phyloP scores from a whole-genome alignment of 2,113 vertebrate species.

The Brachypodius melanocephalos region DNA sequence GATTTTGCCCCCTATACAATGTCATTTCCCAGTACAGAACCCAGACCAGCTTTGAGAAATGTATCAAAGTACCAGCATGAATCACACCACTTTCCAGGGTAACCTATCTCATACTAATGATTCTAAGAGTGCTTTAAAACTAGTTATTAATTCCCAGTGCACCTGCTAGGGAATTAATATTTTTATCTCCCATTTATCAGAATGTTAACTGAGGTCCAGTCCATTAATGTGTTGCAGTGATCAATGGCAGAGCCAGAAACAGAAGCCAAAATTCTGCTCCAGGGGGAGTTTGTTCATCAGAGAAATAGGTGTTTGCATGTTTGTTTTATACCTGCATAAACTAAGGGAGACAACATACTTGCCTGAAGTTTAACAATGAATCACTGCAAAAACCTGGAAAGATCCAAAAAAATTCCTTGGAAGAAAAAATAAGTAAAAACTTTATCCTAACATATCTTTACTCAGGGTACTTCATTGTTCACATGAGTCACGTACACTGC shows the following conservation, averaged over 20 bases:
- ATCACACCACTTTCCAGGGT: not conserved
- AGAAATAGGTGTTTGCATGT: not conserved
- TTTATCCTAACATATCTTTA: not conserved
- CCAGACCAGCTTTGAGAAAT: not conserved
- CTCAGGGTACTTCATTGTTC: not conserved
- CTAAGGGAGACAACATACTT: not conserved
- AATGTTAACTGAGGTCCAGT: not conserved
- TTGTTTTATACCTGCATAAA: not conserved
- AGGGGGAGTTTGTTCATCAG: not conserved
- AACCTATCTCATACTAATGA: not conserved
- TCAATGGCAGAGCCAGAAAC: not conserved
- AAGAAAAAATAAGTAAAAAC: no score
- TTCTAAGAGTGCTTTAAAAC: not conserved
- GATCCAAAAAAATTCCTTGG: not conserved
- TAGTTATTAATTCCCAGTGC: not conserved
- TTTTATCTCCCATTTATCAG: not conserved
- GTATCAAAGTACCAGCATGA: not conserved
- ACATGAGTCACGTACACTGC: not conserved
- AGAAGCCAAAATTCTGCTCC: not conserved
- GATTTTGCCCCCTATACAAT: not conserved
- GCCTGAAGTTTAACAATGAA: not conserved
- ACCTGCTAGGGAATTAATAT: not conserved
- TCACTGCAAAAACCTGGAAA: not conserved
- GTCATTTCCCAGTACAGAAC: not conserved
- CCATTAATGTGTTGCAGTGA: not conserved